phyloP scores from a whole-genome alignment of 2,888 invertebrate genomes.

The Xestia sexstrigata region DNA sequence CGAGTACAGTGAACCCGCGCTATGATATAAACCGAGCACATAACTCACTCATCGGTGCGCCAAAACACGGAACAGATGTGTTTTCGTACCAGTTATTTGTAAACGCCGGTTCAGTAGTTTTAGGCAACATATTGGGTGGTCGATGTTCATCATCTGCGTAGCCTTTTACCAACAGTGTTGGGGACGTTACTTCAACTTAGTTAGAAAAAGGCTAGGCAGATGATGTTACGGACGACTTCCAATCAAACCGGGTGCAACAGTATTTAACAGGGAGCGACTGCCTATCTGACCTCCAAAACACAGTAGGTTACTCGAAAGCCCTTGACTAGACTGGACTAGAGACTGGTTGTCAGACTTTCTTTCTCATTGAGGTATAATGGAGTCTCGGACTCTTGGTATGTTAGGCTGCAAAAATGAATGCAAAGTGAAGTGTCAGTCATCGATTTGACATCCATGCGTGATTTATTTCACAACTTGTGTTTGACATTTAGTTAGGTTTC shows the following conservation, averaged over 20 bases:
- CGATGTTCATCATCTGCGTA: neutral
- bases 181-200: neutral
- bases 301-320: too few species aligned
- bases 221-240: neutral
- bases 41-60: slow-evolving; percentile 40
- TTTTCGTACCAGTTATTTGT: slow-evolving; percentile 26
- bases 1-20: slow-evolving; percentile 30
- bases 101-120: neutral
- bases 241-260: neutral
- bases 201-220: neutral
- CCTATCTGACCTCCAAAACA: neutral
- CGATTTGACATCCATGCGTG: too few species aligned
- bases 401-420: too few species aligned
- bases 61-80: slow-evolving; percentile 59
- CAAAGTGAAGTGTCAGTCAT: too few species aligned
- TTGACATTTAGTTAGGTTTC: too few species aligned
- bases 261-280: neutral
- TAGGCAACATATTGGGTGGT: slow-evolving; percentile 4
- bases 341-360: neutral
- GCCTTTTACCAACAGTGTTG: neutral
- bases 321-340: too few species aligned
- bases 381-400: too few species aligned
- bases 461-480: too few species aligned
- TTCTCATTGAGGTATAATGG: too few species aligned
- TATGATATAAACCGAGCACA: slow-evolving; percentile 49